Base-by-base conservation (phyloP, 1,140 invertebrate species). In the Cotesia chilonis region DNA sequence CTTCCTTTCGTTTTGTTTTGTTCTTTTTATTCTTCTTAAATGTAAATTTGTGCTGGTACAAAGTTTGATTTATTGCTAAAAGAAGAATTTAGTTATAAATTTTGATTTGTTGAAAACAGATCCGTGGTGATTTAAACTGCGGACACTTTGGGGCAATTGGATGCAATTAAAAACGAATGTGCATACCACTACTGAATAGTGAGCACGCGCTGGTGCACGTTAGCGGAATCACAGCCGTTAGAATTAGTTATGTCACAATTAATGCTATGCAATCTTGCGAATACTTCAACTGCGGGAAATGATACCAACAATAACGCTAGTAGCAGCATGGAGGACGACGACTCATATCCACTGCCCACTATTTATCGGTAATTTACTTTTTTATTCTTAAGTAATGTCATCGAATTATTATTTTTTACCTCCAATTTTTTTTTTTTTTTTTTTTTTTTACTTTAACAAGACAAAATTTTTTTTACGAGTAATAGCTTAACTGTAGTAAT, bases 261-360 rank as follows among this genome's bases (percentile, higher is more conserved):
- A 81, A 86, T 86, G 84, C 79, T 86, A 69, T 86, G 83, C 76
- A 85, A 86, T 76, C 79, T 85, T 76, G 72, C 73, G 65, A 75
- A 83, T 75, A 80, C 84, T 66, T 82, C 84, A 76, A 80, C 84
- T 80, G 82, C 88, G 79, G 87, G 85, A 83, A 90, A 90, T 84
- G 89, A 91, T 84, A 90, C 88, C 76, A 91, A 91, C 83, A 92
- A 91, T 83, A 92, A 91, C 84, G 90, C 91, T 72, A 92, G 90
- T 81, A 93, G 92, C 89, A 87, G 85, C 73, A 84, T 87, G 80
- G 85, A 87, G 76, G 85, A 87, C 72, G 92, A 94, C 81, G 92
- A 93, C 87, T 93, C 92, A 82, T 93, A 92, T 87, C 89, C 91
- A 84, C 91, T 92, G 85, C 91, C 91, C 70, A 93, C 92, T 74